These are phyloP conservation scores for Hoplostethus atlanticus DNA, from an alignment of 2,797 vertebrate genomes.

Conservation along the genomic window DNA sequence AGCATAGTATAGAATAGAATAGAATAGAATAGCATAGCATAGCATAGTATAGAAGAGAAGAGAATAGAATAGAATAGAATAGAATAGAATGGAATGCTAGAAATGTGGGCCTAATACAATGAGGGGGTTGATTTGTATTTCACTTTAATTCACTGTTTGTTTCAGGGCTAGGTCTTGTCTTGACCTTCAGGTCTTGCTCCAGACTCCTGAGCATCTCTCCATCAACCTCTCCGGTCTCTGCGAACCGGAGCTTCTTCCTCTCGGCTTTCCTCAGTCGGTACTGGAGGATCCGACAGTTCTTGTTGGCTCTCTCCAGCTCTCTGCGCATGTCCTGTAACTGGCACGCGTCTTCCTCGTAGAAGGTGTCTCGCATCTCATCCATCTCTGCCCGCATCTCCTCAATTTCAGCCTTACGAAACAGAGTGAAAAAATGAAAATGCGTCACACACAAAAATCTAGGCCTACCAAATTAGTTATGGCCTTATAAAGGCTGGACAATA, in stretches of 20 bases:
- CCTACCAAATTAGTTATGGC: too few relatives aligned
- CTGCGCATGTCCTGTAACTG: slow-evolving; percentile 99
- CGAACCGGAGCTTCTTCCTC: slow-evolving; percentile 92
- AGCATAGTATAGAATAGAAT: background rate
- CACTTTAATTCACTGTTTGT: background rate
- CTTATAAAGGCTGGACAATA: background rate
- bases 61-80: background rate
- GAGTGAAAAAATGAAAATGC: background rate
- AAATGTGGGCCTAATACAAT: too few relatives aligned
- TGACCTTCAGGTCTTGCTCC: slow-evolving; percentile 98
- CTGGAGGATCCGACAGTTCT: slow-evolving; percentile 98
- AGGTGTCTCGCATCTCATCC: slow-evolving; percentile 99
- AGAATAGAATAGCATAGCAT: too few relatives aligned
- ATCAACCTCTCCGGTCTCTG: slow-evolving; percentile 95
- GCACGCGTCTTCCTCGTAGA: slow-evolving; percentile 98
- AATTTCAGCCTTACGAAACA: slow-evolving; percentile 89
- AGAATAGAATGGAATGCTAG: too few relatives aligned
- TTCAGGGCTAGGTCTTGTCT: too few relatives aligned
- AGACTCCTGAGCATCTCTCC: slow-evolving; percentile 95
- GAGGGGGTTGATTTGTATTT: background rate
- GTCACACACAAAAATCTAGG: background rate
- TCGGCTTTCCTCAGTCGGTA: slow-evolving; percentile 98
- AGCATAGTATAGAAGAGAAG: background rate
- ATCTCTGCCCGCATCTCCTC: slow-evolving; percentile 98
- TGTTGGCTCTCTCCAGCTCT: slow-evolving; percentile 97